Conservation (phyloP, 2,888 invertebrate species). For the Gymnoscelis rufifasciata region DNA sequence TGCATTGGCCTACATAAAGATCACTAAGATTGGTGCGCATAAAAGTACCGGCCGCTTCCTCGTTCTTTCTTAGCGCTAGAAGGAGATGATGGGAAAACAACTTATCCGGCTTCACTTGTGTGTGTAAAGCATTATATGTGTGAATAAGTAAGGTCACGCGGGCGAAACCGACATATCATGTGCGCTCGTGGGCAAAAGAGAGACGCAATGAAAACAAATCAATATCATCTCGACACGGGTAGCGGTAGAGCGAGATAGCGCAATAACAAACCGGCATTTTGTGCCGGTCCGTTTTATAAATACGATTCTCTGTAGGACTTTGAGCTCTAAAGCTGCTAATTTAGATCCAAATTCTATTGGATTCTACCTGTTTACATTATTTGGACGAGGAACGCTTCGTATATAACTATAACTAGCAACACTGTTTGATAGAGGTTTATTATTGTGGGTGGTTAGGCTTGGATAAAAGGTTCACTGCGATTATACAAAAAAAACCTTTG, state of each 20-base stretch:
- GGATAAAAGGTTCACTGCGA: not conserved
- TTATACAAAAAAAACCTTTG: not conserved
- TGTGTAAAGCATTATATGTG: slow-evolving; percentile 44
- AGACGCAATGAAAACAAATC: slow-evolving; percentile 80
- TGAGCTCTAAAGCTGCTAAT: slow-evolving; percentile 40
- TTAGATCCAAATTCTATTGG: slow-evolving; percentile 37
- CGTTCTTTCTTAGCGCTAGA: slow-evolving; percentile 57
- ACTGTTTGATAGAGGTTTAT: slow-evolving; percentile 5
- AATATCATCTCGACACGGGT: slow-evolving; percentile 69
- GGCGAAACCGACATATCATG: slow-evolving; percentile 58
- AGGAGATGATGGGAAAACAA: slow-evolving; percentile 74
- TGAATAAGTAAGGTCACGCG: slow-evolving; percentile 72
- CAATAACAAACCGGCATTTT: slow-evolving; percentile 76
- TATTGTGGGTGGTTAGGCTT: not conserved
- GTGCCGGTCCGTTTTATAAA: slow-evolving; percentile 53
- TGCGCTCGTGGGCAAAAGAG: slow-evolving; percentile 56
- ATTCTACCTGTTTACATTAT: slow-evolving; percentile 40
- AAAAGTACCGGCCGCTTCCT: slow-evolving; percentile 53
- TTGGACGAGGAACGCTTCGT: slow-evolving; percentile 35
- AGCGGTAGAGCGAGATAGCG: slow-evolving; percentile 68
- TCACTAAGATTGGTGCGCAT: slow-evolving; percentile 33
- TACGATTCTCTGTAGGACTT: slow-evolving; percentile 30
- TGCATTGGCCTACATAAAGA: slow-evolving; percentile 39
- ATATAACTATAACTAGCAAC: slow-evolving; percentile 11
- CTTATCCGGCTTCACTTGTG: slow-evolving; percentile 53